Percentiles rank a stretch among this genome's conserved stretches.
phyloP scores from a whole-genome alignment of 2,113 vertebrate species.

The Hippocampus mohnikei region DNA sequence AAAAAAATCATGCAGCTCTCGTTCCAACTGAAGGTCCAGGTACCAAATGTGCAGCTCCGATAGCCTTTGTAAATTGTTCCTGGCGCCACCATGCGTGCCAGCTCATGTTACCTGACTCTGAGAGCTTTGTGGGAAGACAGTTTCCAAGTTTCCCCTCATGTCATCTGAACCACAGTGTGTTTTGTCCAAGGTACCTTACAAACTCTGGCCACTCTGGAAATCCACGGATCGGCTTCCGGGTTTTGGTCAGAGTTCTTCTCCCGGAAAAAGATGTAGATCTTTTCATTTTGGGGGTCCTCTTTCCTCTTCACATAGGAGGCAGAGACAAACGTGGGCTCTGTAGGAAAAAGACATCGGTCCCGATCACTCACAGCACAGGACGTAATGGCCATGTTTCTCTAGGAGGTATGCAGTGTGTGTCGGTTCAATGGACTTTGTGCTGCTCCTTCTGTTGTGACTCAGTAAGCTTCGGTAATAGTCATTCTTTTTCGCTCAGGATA shows the following conservation, averaged over 20 bases:
- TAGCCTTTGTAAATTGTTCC: background rate
- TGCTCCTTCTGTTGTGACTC: background rate
- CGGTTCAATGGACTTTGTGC: no score
- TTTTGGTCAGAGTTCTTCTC: constrained; percentile 84
- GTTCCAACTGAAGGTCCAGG: no score
- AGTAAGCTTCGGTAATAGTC: no score
- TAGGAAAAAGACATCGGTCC: constrained; percentile 1
- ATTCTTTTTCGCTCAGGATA: no score
- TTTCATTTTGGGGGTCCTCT: constrained; percentile 78
- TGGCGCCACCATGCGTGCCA: no score
- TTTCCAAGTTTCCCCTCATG: background rate
- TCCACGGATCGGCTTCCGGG: constrained; percentile 80
- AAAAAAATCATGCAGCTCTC: no score
- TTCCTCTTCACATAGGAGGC: constrained; percentile 71
- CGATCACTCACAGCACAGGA: background rate
- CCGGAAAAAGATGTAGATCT: constrained; percentile 88
- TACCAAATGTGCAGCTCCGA: no score
- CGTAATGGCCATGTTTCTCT: background rate
- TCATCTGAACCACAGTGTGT: background rate
- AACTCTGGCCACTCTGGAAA: constrained; percentile 85
- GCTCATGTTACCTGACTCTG: background rate
- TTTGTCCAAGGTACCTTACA: constrained; percentile 78
- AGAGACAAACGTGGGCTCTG: constrained; percentile 87
- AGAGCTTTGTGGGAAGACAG: background rate
- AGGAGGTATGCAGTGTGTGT: background rate